phyloP scores from a whole-genome alignment of 2,113 vertebrate species.

The Nannobrachium achirus region DNA sequence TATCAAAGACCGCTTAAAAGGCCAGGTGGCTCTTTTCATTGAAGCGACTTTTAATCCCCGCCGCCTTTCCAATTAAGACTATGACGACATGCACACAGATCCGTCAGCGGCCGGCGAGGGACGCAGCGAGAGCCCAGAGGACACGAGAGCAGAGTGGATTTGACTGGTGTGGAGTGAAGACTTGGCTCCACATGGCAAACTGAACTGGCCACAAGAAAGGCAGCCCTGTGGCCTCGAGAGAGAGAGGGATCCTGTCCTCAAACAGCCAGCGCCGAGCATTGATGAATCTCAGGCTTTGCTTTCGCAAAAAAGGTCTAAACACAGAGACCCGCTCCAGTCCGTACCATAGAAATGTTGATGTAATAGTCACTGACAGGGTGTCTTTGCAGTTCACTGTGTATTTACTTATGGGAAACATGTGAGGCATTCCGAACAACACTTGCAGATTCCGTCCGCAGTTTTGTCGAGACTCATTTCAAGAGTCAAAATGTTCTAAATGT shows the following conservation, averaged over 20 bases:
- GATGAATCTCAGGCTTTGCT: constrained; percentile 34
- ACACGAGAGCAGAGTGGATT: constrained; percentile 24
- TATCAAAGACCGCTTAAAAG: background rate
- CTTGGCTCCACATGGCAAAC: constrained; percentile 46
- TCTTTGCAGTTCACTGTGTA: constrained; percentile 19
- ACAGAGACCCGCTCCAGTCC: constrained; percentile 33
- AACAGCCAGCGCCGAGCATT: constrained; percentile 11
- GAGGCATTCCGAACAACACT: constrained; percentile 29
- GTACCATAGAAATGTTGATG: constrained; percentile 29
- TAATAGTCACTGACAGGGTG: constrained; percentile 27
- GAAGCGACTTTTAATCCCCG: constrained; percentile 25
- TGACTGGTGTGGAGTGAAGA: constrained; percentile 42
- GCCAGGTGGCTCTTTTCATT: constrained; percentile 44
- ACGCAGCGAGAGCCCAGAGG: constrained; percentile 8
- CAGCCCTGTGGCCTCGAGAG: no score
- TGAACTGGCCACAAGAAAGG: constrained; percentile 54
- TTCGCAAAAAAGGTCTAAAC: constrained; percentile 17
- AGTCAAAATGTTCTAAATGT: no score
- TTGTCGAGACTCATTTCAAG: no score
- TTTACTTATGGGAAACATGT: constrained; percentile 40
- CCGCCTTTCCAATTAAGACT: constrained; percentile 30
- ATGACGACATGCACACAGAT: constrained; percentile 34
- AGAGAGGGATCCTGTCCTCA: constrained; percentile 28
- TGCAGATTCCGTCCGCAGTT: background rate
- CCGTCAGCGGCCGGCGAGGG: constrained; percentile 9